Percentiles rank a stretch among this genome's conserved stretches.
Conservation (phyloP, 2,113 vertebrate genomes). For the Chamaea fasciata region DNA sequence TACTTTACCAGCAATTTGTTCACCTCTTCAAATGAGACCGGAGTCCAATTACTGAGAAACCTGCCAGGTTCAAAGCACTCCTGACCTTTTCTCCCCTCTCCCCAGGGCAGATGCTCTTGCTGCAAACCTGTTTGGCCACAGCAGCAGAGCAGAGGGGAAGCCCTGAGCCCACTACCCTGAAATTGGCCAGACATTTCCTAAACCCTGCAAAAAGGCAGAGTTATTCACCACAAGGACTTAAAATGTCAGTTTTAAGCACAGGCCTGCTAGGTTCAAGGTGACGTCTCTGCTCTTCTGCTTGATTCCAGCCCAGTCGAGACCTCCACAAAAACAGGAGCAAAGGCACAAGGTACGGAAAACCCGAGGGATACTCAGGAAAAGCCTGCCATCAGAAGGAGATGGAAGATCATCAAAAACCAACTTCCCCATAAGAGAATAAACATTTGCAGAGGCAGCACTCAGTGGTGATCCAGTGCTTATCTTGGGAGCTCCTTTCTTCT, state of each 20-base stretch:
- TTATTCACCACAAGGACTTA: background rate
- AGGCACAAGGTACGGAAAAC: background rate
- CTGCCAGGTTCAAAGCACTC: background rate
- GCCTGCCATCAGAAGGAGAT: background rate
- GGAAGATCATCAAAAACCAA: background rate
- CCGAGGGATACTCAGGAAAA: background rate
- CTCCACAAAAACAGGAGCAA: background rate
- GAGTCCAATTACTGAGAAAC: background rate
- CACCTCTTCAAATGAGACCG: background rate
- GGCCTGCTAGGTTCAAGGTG: background rate
- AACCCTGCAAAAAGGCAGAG: background rate
- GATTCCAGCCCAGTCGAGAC: background rate
- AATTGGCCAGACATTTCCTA: background rate
- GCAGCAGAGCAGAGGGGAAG: background rate
- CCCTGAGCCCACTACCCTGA: background rate
- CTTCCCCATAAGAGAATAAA: background rate
- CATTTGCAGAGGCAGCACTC: background rate
- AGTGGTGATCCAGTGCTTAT: background rate
- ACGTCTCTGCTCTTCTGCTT: background rate
- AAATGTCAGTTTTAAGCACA: fast-evolving
- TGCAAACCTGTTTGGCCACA: background rate
- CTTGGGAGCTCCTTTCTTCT: background rate
- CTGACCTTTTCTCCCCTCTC: background rate
- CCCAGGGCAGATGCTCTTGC: background rate
- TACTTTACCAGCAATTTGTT: background rate